These are phyloP conservation scores for Podocnemis expansa DNA, from an alignment of 2,113 vertebrate species.

Conservation along the genomic window DNA sequence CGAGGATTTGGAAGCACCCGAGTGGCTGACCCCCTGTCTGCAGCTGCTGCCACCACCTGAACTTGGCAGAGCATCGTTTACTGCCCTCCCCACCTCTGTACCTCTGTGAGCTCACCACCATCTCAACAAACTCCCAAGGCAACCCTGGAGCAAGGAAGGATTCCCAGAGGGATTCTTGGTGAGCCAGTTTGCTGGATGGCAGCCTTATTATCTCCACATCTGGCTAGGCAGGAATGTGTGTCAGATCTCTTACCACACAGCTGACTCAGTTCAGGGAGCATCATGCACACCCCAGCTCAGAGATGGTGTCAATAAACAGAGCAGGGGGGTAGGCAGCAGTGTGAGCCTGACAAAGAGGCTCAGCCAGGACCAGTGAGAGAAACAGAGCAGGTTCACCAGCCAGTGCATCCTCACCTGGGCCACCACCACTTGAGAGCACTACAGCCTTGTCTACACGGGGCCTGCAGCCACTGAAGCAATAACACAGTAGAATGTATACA, in stretches of 20 bases:
- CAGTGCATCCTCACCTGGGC: not conserved
- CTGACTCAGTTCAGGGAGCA: not conserved
- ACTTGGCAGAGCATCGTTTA: not conserved
- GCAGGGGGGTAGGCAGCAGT: not conserved
- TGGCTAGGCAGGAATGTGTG: not conserved
- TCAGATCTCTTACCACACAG: no score
- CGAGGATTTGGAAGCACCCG: conserved; percentile 19
- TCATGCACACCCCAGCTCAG: no score
- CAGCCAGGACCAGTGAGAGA: not conserved
- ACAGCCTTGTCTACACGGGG: not conserved
- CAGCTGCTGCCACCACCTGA: not conserved
- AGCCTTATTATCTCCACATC: not conserved
- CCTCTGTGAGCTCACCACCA: not conserved
- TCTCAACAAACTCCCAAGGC: not conserved
- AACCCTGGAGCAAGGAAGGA: accelerated
- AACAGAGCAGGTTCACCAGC: not conserved
- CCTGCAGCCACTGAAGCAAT: no score
- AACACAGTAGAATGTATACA: not conserved
- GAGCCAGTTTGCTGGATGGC: not conserved
- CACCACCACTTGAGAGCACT: not conserved
- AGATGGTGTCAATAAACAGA: not conserved
- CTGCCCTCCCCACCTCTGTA: not conserved
- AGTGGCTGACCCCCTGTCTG: accelerated
- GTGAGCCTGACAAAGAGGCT: not conserved
- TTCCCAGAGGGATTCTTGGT: accelerated